Base-by-base conservation (phyloP, 1,140 invertebrate species). In the Diachasmimorpha longicaudata region DNA sequence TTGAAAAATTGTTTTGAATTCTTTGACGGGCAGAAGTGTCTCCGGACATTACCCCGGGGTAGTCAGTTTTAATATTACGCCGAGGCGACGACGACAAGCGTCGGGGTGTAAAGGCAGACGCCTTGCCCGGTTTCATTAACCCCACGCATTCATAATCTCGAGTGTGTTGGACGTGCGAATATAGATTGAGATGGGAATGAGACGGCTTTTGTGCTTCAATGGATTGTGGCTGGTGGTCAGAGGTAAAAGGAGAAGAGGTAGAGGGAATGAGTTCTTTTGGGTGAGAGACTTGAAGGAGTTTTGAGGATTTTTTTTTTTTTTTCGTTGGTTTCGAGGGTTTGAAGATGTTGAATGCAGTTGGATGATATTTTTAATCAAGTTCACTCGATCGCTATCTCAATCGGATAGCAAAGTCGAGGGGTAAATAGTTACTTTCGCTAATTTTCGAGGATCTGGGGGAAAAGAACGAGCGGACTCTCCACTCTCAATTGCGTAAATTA, bases 91-190 rank as follows among this genome's bases (percentile, higher is more conserved):
- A 63, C 58, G 39, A 63, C 21, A 63, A 63, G 23, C 19, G 48
- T 13, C 23, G 10, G 58, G 58, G 58, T 63, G 58, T 63, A 72
- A 72, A 46, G 70, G 37, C 25, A 72, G 70, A 72, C 71, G 63
- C 71, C 39, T 39, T 73, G 67, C 16, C 48, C 74, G 58, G 84
- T 87, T 87, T 88, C 87, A 88, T 88, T 88, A 87, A 87, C 83
- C 82, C 86, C 85, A 86, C 87, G 86, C 86, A 87, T 87, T 88
- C 85, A 88, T 85, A 84, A 87, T 86, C 83, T 81, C 81, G 80
- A 81, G 84, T 84, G 84, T 81, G 80, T 81, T 80, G 78, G 79
- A 80, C 79, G 79, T 80, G 79, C 79, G 79, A 80, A 80, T 80
- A 80, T 80, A 80, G 79, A 80, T 80, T 80, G 78, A 80, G 79